Conservation (phyloP, 2,888 invertebrate species). For the Epirrhoe tristata region DNA sequence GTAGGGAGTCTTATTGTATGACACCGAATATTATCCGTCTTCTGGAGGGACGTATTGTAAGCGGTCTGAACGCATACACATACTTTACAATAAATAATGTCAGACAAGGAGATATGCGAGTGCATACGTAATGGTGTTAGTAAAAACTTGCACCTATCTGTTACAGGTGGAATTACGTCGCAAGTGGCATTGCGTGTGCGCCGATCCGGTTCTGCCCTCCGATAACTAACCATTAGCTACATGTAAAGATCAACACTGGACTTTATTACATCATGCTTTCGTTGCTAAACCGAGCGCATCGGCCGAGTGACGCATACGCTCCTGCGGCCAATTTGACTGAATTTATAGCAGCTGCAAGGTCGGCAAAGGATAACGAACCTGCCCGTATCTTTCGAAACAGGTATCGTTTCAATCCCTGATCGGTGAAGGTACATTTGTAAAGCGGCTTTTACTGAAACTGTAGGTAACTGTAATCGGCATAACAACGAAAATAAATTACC, state of each 20-base stretch:
- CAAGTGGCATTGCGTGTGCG: constrained; percentile 57
- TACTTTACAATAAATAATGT: constrained; percentile 16
- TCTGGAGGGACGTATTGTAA: constrained; percentile 34
- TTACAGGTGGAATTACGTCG: constrained; percentile 71
- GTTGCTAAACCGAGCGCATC: constrained; percentile 72
- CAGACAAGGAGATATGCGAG: constrained; percentile 22
- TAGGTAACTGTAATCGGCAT: constrained; percentile 34
- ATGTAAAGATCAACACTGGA: constrained; percentile 45
- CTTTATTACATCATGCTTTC: constrained; percentile 59
- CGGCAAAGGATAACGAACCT: constrained; percentile 80
- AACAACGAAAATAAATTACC: constrained; percentile 34
- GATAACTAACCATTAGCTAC: constrained; percentile 56
- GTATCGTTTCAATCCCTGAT: constrained; percentile 52
- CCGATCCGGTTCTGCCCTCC: constrained; percentile 66
- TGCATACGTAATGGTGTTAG: constrained; percentile 47
- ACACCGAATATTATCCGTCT: constrained; percentile 49
- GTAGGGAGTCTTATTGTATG: constrained; percentile 54
- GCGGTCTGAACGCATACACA: constrained; percentile 26
- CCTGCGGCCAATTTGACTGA: constrained; percentile 76
- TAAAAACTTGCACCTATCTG: constrained; percentile 70
- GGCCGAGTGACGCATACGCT: constrained; percentile 72
- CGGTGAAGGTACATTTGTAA: constrained; percentile 45
- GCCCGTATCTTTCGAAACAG: constrained; percentile 63
- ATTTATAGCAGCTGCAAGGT: constrained; percentile 82
- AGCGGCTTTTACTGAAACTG: constrained; percentile 40